Evolutionary conservation across 2,113 vertebrate genomes (phyloP).

Genomic region (Mustelus asterias): DNA sequence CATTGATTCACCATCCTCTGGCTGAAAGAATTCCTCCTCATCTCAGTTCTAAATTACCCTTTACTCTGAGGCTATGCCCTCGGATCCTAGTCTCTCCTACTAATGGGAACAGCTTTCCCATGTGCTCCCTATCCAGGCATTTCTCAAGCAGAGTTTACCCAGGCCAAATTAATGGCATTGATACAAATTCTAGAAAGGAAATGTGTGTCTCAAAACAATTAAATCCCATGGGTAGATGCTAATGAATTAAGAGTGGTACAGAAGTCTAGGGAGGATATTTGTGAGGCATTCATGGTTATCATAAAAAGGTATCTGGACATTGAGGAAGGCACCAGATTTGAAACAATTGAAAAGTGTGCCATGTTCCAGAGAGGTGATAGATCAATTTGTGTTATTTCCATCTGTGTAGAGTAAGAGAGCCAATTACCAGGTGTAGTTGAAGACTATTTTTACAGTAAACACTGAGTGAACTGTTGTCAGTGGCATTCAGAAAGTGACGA

Average conservation of each 20-base stretch:
- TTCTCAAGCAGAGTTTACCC: not conserved
- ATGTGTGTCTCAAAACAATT: not conserved
- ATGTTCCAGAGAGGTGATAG: not conserved
- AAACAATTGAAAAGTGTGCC: not conserved
- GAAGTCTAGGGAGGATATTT: not conserved
- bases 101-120: too few species aligned
- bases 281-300: not conserved
- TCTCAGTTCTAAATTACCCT: too few species aligned
- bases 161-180: not conserved
- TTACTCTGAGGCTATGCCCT: too few species aligned
- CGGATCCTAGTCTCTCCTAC: too few species aligned
- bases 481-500: not conserved
- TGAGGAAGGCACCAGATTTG: not conserved
- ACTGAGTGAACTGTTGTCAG: not conserved
- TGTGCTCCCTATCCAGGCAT: not conserved
- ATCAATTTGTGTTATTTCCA: not conserved
- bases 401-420: not conserved
- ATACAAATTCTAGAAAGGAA: not conserved
- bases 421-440: not conserved
- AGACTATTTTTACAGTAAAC: not conserved
- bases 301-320: too few species aligned
- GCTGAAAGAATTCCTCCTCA: too few species aligned
- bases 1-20: too few species aligned
- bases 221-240: not conserved
- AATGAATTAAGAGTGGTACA: not conserved